phyloP scores from a whole-genome alignment of 2,797 vertebrate genomes.

The Lutjanus campechanus region DNA sequence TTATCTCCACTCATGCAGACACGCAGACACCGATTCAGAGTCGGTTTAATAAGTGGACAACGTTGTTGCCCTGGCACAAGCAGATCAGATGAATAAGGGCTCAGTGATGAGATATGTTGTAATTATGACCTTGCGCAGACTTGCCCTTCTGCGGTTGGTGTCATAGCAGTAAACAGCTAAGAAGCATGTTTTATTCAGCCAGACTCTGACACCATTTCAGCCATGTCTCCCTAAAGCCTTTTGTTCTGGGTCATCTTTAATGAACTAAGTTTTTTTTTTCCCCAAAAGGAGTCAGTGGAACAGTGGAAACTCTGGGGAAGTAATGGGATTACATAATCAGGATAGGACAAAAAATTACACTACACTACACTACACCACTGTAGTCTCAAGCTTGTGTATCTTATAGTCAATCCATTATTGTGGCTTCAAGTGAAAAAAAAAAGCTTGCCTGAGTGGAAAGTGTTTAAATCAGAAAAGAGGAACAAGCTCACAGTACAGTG shows the following conservation, averaged over 20 bases:
- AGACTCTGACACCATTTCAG: constrained; percentile 56
- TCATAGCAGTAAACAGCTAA: constrained; percentile 37
- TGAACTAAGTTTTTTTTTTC: constrained; percentile 46
- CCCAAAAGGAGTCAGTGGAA: constrained; percentile 37
- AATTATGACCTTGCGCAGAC: constrained; percentile 44
- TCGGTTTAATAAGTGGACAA: constrained; percentile 70
- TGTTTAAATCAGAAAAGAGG: no score
- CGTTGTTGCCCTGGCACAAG: constrained; percentile 26
- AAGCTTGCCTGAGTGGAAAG: no score
- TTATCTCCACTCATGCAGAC: constrained; percentile 70
- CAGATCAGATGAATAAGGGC: constrained; percentile 27
- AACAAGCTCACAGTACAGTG: no score
- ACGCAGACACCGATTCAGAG: constrained; percentile 39
- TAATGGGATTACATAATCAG: no score
- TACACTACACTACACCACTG: no score
- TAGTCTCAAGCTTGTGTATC: no score
- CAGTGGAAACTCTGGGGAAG: no score
- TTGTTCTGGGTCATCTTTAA: constrained; percentile 71
- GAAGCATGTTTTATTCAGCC: constrained; percentile 42
- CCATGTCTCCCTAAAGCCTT: constrained; percentile 42
- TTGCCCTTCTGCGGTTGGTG: constrained; percentile 19
- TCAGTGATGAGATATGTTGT: constrained; percentile 38
- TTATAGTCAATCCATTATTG: no score
- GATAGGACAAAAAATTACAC: no score
- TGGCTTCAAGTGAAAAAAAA: no score